Evolutionary conservation across 2,888 invertebrate species (phyloP).

Genomic region (Neoitamus cyanurus): DNA sequence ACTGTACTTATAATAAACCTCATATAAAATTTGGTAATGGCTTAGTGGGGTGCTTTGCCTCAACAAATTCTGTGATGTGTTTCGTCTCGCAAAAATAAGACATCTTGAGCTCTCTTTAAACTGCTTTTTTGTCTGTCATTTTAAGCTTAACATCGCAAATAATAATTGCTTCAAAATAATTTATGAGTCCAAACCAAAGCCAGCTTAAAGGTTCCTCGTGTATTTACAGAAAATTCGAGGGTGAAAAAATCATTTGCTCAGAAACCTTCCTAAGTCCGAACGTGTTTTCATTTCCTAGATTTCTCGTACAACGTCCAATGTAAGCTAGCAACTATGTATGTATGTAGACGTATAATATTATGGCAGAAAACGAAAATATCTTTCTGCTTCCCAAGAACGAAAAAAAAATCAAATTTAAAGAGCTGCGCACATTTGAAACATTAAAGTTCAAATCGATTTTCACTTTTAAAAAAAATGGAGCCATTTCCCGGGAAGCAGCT

Average conservation of each 20-base stretch:
- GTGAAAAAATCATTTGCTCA: neutral
- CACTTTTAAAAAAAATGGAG: neutral
- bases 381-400: neutral
- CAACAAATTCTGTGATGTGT: too few relatives aligned
- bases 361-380: neutral
- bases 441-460: neutral
- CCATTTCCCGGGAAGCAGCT: neutral
- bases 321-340: neutral
- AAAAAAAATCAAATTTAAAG: neutral
- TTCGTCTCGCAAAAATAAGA: too few relatives aligned
- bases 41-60: too few relatives aligned
- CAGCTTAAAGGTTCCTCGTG: neutral
- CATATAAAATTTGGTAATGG: too few relatives aligned
- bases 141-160: too few relatives aligned
- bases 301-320: neutral
- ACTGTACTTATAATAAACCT: too few relatives aligned
- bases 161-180: too few relatives aligned
- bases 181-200: neutral
- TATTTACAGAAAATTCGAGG: neutral
- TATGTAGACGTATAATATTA: neutral
- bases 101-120: too few relatives aligned
- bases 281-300: neutral
- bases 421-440: neutral
- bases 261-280: neutral
- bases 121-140: too few relatives aligned